Percentiles rank a stretch among this genome's conserved stretches.
phyloP scores from a whole-genome alignment of 2,113 vertebrate genomes.

The Bubo scandiacus region DNA sequence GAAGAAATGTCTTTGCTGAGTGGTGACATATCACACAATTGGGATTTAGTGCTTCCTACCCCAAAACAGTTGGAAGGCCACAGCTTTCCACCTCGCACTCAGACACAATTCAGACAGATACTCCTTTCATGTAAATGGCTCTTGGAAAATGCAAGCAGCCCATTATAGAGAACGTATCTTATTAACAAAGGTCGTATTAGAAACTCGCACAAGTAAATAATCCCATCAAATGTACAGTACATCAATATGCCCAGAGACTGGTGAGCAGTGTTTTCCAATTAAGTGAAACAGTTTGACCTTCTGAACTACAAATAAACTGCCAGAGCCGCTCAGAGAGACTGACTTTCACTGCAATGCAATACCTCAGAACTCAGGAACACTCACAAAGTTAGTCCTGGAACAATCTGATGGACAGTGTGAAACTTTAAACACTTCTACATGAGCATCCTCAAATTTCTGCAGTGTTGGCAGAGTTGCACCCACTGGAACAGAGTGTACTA shows the following conservation, averaged over 20 bases:
- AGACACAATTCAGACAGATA: slow-evolving; percentile 1
- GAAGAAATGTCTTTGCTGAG: not conserved
- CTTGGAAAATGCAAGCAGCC: slow-evolving; percentile 48
- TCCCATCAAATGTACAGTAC: slow-evolving; percentile 48
- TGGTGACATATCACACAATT: not conserved
- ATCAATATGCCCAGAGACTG: slow-evolving; percentile 51
- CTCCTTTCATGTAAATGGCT: slow-evolving; percentile 24
- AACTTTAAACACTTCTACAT: slow-evolving; percentile 28
- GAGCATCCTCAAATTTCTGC: slow-evolving; percentile 34
- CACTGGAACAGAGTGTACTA: not conserved
- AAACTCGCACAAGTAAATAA: slow-evolving; percentile 59
- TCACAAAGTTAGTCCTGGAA: slow-evolving; percentile 58
- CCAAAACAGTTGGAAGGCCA: not conserved
- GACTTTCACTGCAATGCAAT: slow-evolving; percentile 12
- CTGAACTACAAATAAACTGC: slow-evolving; percentile 67
- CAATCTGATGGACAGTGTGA: slow-evolving; percentile 39
- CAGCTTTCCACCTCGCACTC: not conserved
- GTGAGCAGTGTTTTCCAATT: slow-evolving; percentile 57
- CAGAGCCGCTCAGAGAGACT: slow-evolving; percentile 11
- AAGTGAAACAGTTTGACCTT: slow-evolving; percentile 65
- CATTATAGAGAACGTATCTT: slow-evolving; percentile 57
- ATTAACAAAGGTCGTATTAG: slow-evolving; percentile 67
- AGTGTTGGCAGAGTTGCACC: not conserved
- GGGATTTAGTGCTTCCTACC: not conserved
- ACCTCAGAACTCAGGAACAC: slow-evolving; percentile 23